phyloP scores from a whole-genome alignment of 2,113 vertebrate species.

The Ascaphus truei region DNA sequence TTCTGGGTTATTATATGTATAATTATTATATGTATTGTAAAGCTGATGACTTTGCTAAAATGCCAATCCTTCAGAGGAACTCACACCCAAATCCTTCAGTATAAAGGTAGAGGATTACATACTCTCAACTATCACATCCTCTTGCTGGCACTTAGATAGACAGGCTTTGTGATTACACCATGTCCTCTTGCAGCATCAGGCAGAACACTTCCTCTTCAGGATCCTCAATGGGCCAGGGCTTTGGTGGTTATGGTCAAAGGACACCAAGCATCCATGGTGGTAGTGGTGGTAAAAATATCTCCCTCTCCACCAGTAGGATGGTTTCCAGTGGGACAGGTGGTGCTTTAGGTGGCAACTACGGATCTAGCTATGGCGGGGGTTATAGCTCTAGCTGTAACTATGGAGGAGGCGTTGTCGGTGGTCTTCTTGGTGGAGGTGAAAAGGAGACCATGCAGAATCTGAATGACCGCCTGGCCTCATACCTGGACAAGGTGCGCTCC shows the following conservation, averaged over 20 bases:
- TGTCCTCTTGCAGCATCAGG: slow-evolving; percentile 12
- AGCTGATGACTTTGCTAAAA: slow-evolving; percentile 15
- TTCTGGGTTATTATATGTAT: background rate
- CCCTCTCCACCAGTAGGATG: background rate
- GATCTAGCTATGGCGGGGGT: slow-evolving; percentile 3
- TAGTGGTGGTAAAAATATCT: slow-evolving; percentile 21
- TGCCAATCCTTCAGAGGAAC: background rate
- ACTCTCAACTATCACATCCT: background rate
- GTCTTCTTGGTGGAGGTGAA: slow-evolving; percentile 45
- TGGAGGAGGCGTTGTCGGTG: background rate
- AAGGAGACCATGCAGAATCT: slow-evolving; percentile 66
- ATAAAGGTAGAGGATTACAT: slow-evolving; percentile 15
- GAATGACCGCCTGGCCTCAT: slow-evolving; percentile 64
- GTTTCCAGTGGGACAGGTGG: background rate
- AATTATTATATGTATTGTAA: slow-evolving; percentile 28
- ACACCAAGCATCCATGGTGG: slow-evolving; percentile 25
- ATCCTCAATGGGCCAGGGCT: background rate
- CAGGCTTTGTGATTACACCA: background rate
- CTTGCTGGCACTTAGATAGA: background rate
- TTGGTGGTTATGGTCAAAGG: slow-evolving; percentile 9
- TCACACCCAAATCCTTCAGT: slow-evolving; percentile 22
- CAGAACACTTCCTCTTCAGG: slow-evolving; percentile 9
- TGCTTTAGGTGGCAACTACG: slow-evolving; percentile 23
- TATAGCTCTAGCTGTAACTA: too few relatives aligned
- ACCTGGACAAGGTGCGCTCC: slow-evolving; percentile 59